phyloP scores from a whole-genome alignment of 1,140 invertebrate genomes.

The Tribolium castaneum region DNA sequence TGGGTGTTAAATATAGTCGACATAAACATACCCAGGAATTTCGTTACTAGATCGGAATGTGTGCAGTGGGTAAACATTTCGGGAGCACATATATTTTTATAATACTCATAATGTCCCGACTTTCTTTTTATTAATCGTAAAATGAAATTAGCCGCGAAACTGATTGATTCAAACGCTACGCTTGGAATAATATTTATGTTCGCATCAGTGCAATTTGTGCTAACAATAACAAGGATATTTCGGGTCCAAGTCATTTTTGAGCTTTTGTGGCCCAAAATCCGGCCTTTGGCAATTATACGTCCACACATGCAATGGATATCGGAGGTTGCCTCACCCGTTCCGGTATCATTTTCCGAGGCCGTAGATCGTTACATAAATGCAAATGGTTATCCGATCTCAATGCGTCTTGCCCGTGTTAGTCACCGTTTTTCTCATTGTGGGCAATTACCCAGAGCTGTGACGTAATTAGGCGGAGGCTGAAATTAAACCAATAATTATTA shows the following conservation, averaged over 20 bases:
- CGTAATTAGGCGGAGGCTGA: constrained; percentile 14
- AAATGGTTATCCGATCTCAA: constrained; percentile 21
- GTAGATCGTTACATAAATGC: constrained; percentile 29
- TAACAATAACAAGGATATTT: constrained; percentile 32
- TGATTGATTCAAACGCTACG: constrained; percentile 10
- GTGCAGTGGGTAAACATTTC: constrained; percentile 21
- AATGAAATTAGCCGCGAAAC: constrained; percentile 13
- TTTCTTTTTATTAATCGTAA: constrained; percentile 24
- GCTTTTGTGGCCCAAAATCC: not conserved
- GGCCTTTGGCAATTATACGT: not conserved
- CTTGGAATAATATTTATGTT: constrained; percentile 17
- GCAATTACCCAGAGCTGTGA: constrained; percentile 27
- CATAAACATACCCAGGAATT: constrained; percentile 30
- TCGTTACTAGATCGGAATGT: constrained; percentile 31
- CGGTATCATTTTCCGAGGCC: constrained; percentile 32
- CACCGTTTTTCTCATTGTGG: constrained; percentile 6
- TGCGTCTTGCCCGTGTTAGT: constrained; percentile 32
- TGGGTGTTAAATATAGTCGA: constrained; percentile 30
- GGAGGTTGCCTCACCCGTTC: constrained; percentile 22
- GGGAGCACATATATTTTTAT: constrained; percentile 20
- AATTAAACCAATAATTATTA: constrained; percentile 26
- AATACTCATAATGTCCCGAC: constrained; percentile 17
- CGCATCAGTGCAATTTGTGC: not conserved
- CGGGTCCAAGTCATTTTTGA: not conserved
- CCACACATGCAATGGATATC: constrained; percentile 13